phyloP scores from a whole-genome alignment of 2,113 vertebrate species.

The Tamias sibiricus region DNA sequence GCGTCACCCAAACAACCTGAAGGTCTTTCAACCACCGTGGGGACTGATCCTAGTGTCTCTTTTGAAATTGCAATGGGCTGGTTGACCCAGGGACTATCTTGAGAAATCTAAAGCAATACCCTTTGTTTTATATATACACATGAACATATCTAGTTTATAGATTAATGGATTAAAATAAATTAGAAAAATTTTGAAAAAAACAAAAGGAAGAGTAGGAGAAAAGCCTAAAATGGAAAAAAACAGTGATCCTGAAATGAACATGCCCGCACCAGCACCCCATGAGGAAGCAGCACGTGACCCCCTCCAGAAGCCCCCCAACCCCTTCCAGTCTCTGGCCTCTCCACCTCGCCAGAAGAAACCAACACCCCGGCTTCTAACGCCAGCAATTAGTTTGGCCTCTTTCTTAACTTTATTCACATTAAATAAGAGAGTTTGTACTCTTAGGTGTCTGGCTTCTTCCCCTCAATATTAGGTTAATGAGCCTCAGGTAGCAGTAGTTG shows the following conservation, averaged over 20 bases:
- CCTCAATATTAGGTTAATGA: background rate
- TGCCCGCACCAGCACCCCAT: no score
- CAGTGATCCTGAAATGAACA: background rate
- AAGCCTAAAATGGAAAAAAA: no score
- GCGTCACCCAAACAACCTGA: no score
- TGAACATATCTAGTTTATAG: background rate
- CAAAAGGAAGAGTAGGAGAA: no score
- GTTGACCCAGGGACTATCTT: background rate
- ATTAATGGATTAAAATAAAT: background rate
- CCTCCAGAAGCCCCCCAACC: no score
- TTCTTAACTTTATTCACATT: background rate
- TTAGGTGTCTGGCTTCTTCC: background rate
- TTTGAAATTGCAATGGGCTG: background rate
- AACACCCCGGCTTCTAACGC: background rate
- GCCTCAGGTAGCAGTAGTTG: background rate
- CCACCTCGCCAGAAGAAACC: background rate
- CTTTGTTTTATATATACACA: background rate
- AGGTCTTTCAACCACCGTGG: background rate
- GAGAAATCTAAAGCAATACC: background rate
- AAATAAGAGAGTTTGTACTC: background rate
- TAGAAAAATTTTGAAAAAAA: no score
- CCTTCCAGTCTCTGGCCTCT: background rate
- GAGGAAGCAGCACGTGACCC: background rate
- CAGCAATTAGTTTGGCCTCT: background rate
- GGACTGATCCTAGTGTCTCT: background rate